Conservation (phyloP, 2,888 invertebrate species). For the Plagodis pulveraria region DNA sequence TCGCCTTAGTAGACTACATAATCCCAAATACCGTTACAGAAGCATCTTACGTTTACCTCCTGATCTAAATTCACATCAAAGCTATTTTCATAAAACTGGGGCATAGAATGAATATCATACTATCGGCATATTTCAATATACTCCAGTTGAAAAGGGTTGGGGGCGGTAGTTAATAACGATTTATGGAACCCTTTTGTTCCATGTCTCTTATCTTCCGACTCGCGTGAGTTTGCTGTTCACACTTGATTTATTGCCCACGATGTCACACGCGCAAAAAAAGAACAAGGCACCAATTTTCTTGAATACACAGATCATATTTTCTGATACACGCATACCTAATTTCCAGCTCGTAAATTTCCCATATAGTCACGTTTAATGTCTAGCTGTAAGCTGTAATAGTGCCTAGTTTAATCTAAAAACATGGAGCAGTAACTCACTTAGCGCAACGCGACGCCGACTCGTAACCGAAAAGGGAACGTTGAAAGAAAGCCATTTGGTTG, state of each 20-base stretch:
- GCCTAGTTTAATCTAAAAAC: slow-evolving; percentile 63
- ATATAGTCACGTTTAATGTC: slow-evolving; percentile 23
- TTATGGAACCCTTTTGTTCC: slow-evolving; percentile 82
- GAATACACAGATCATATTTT: slow-evolving; percentile 33
- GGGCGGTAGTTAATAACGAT: slow-evolving; percentile 78
- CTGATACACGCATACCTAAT: slow-evolving; percentile 28
- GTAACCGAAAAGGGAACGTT: slow-evolving; percentile 63
- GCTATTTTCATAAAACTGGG: slow-evolving; percentile 41
- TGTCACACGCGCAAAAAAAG: slow-evolving; percentile 58
- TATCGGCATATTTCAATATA: slow-evolving; percentile 56
- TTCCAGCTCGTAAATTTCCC: slow-evolving; percentile 29
- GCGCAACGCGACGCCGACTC: slow-evolving; percentile 54
- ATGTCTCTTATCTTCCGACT: slow-evolving; percentile 70
- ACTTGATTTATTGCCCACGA: slow-evolving; percentile 72
- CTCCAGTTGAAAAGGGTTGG: slow-evolving; percentile 67
- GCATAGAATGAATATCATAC: slow-evolving; percentile 41
- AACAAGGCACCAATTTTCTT: slow-evolving; percentile 53
- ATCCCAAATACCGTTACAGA: too few relatives aligned
- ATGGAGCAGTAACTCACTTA: slow-evolving; percentile 57
- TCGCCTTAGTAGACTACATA: too few relatives aligned
- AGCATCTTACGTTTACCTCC: slow-evolving; percentile 21
- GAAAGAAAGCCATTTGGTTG: slow-evolving; percentile 73
- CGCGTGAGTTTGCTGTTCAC: slow-evolving; percentile 72
- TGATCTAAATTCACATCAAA: slow-evolving; percentile 33
- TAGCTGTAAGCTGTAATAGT: slow-evolving; percentile 44